Evolutionary conservation across 2,888 invertebrate species (phyloP), one percentile per base, ranked within the genome.

Genomic region (Agrochola circellaris): DNA sequence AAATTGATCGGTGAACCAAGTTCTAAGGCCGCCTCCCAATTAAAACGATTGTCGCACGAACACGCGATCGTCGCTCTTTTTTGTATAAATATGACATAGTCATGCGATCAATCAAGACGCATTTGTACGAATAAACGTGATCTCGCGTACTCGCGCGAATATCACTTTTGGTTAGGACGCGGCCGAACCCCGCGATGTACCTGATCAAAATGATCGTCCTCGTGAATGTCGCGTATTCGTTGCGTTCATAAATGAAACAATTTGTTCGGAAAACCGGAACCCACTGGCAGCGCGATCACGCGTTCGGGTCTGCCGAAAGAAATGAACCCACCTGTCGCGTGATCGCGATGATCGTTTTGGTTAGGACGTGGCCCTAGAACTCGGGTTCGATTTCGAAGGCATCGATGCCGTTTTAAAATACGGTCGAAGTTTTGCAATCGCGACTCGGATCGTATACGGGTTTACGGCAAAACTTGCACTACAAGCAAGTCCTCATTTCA

Each of bases 401-500:
- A 60, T 38, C 34, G 26, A 75, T 60, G 15, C 78, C 66, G 71
- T 82, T 87, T 84, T 88, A 84, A 87, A 87, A 88, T 87, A 87
- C 82, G 87, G 60, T 56, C 84, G 42, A 92, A 92, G 87, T 91
- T 91, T 77, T 73, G 84, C 78, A 88, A 90, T 91, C 83, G 85
- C 84, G 87, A 85, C 80, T 77, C 71, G 79, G 83, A 77, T 88
- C 87, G 89, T 91, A 89, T 90, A 87, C 77, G 84, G 87, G 85
- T 82, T 91, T 90, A 91, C 90, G 86, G 87, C 80, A 58, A 68
- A 91, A 91, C 89, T 92, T 91, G 73, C 80, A 86, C 87, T 88
- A 81, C 88, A 86, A 90, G 80, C 85, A 85, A 90, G 83, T 89
- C 84, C 79, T 71, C 72, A 84, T 81, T 87, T 74, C 77, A 84